These are phyloP conservation scores for Delichon dasypus DNA, from an alignment of 2,797 vertebrate genomes.

Conservation along the genomic window DNA sequence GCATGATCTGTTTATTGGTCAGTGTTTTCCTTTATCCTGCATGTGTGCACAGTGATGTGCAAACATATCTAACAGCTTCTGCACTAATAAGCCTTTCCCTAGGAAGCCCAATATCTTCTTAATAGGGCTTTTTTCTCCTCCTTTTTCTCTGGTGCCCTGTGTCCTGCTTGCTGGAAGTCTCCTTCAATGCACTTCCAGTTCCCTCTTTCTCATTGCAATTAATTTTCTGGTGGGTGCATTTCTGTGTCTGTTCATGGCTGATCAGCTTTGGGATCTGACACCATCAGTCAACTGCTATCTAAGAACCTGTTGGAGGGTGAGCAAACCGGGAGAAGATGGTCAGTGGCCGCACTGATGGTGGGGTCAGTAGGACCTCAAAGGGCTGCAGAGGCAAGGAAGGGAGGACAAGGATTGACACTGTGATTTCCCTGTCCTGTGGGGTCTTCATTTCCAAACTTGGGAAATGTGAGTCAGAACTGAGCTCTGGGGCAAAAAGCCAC, in stretches of 20 bases:
- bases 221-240: neutral
- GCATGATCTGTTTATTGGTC: neutral
- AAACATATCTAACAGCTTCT: neutral
- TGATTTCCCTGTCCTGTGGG: neutral
- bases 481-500: conserved; percentile 53
- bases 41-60: neutral
- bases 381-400: neutral
- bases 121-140: neutral
- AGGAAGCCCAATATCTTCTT: neutral
- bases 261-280: neutral
- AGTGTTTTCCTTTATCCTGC: neutral
- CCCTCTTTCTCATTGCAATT: neutral
- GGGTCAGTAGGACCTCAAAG: neutral
- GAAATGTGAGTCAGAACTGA: conserved; percentile 31
- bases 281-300: neutral
- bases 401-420: neutral
- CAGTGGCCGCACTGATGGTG: neutral
- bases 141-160: neutral
- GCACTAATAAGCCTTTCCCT: neutral
- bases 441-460: neutral
- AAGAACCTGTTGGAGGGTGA: neutral
- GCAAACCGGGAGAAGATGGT: neutral
- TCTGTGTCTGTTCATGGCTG: neutral
- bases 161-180: neutral
- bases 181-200: neutral